Evolutionary conservation across 2,113 vertebrate genomes (phyloP).

Genomic region (Pipra filicauda): DNA sequence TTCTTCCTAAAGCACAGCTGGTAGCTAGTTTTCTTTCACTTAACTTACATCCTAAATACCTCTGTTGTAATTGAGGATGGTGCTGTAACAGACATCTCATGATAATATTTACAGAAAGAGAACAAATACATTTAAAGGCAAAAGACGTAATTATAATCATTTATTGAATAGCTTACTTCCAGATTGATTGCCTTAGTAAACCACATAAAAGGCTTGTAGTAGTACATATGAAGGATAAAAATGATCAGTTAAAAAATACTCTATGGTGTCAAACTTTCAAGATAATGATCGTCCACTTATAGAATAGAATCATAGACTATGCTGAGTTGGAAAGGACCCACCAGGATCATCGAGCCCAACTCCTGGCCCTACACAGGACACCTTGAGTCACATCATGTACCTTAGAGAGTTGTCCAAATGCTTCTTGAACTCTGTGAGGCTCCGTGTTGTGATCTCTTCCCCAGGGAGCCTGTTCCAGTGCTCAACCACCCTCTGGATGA

Average conservation of each 20-base stretch:
- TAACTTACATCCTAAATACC: not conserved
- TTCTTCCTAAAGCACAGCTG: not conserved
- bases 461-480: not conserved
- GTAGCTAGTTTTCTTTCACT: not conserved
- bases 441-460: not conserved
- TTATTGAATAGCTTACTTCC: not conserved
- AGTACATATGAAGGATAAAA: not conserved
- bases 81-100: not conserved
- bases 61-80: not conserved
- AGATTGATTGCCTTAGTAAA: not conserved
- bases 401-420: not conserved
- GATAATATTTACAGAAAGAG: conserved; percentile 21
- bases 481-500: too few relatives aligned
- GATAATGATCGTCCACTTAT: not conserved
- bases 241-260: not conserved
- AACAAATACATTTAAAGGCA: not conserved
- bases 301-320: not conserved
- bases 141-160: not conserved
- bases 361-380: too few relatives aligned
- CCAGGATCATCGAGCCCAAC: fast-evolving
- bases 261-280: not conserved
- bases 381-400: too few relatives aligned
- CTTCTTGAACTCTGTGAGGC: not conserved
- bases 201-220: not conserved
- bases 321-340: not conserved